Base-by-base conservation (phyloP, 2,888 invertebrate genomes). In the Nephrocerus scutellatus region DNA sequence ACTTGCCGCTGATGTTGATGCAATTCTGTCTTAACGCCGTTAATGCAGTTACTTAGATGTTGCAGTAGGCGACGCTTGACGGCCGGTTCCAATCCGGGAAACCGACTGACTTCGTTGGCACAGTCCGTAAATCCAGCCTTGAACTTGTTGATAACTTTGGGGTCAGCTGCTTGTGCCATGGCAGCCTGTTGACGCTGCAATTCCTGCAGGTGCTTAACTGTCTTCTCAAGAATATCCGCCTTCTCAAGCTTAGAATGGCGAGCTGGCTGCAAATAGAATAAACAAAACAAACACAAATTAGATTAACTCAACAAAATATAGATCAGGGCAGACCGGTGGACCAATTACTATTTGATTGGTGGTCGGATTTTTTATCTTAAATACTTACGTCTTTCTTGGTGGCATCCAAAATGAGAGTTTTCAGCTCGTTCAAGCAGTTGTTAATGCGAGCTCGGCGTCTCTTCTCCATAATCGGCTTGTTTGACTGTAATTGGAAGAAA, bases 241-340 rank as follows among this genome's bases (percentile, higher is more conserved):
- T 95, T 95, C 68, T 95, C 95, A 56, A 95, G 72, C 65, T 95
- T 95, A 5, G 90, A 89, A 70, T 93, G 92, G 41, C 91, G 79
- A 3, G 89, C 81, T 23, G 91, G 89, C 90, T 92, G 76, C 44
- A 77, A 77, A 53, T 30, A 44, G 22, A 55, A 33, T 39, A 39
- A 39, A 45, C n/a, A 41, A 5, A 35, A 14, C 15, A 34, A 20
- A 21, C 1, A 31, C 6, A 9, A n/a, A n/a, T 2, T 12, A 20
- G 18, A 33, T 40, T 21, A 32, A 26, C n/a, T n/a, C n/a, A n/a
- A n/a, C n/a, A 21, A 26, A 18, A 33, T 2, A 26, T 48, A 50
- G 39, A 41, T 31, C 29, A 29, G 14, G n/a, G 30, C 9, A 21
- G 6, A 28, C 9, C 12, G 8, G 12, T 30, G 9, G 10, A 23